These are phyloP conservation scores for Saccostrea cuccullata DNA, from an alignment of 1,140 invertebrate species.

Conservation along the genomic window DNA sequence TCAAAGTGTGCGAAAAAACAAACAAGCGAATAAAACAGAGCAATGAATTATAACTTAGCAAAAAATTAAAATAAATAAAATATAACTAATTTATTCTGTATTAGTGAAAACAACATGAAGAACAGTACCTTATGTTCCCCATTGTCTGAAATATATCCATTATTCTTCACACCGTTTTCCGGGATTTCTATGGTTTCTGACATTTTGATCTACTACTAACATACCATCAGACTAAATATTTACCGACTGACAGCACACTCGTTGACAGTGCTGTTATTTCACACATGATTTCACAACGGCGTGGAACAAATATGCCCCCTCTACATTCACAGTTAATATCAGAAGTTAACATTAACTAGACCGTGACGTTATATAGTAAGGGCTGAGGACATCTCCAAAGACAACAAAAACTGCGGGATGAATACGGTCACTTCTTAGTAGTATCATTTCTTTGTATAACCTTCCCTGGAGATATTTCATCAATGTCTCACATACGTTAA, in stretches of 20 bases:
- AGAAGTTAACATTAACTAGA: not conserved
- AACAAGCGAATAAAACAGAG: not conserved
- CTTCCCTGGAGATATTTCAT: not conserved
- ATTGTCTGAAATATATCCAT: not conserved
- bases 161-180: not conserved
- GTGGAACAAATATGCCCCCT: not conserved
- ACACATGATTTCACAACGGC: not conserved
- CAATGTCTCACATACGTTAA: not conserved
- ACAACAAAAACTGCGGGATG: no score
- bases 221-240: not conserved
- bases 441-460: not conserved
- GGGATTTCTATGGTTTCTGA: conserved; percentile 6
- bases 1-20: not conserved
- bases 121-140: not conserved
- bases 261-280: not conserved
- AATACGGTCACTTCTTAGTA: not conserved
- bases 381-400: not conserved
- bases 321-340: not conserved
- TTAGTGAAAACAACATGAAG: no score
- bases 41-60: not conserved
- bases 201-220: not conserved
- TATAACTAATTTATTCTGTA: not conserved
- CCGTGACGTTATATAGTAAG: not conserved
- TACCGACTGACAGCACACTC: not conserved
- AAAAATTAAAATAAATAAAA: not conserved